These are phyloP conservation scores for Andrena minutula DNA, from an alignment of 2,888 invertebrate species.

Conservation along the genomic window DNA sequence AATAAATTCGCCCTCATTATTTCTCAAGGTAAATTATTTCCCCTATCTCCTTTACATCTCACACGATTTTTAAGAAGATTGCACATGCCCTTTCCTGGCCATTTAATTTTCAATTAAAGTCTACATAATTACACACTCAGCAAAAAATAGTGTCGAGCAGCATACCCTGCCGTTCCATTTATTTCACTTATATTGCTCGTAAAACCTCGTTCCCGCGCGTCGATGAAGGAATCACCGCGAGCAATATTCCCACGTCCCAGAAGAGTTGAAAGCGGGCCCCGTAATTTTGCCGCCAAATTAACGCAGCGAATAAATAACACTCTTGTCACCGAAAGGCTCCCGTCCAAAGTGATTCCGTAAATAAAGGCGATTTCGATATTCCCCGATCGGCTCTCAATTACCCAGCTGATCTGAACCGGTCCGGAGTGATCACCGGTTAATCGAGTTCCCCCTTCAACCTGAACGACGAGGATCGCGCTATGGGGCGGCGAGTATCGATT, in stretches of 20 bases:
- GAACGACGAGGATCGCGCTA: background rate
- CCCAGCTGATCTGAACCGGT: background rate
- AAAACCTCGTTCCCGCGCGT: too few relatives aligned
- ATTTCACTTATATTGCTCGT: too few relatives aligned
- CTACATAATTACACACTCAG: too few relatives aligned
- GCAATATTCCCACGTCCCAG: background rate
- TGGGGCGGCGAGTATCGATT: background rate
- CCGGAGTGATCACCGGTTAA: background rate
- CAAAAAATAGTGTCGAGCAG: too few relatives aligned
- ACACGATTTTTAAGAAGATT: too few relatives aligned
- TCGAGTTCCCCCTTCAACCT: background rate
- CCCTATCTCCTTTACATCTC: too few relatives aligned
- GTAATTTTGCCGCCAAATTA: background rate
- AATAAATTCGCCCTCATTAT: too few relatives aligned
- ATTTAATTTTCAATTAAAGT: too few relatives aligned
- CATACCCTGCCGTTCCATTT: too few relatives aligned
- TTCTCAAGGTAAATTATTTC: too few relatives aligned
- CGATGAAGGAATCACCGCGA: background rate
- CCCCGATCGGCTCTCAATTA: background rate
- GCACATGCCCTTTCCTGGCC: too few relatives aligned
- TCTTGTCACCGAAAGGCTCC: background rate
- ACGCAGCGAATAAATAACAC: background rate
- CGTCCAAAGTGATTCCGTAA: constrained; percentile 1
- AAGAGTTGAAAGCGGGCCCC: background rate
- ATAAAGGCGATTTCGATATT: background rate